These are phyloP conservation scores for Ascidia mentula DNA, from an alignment of 23 tunicate genomes.

Conservation along the genomic window DNA sequence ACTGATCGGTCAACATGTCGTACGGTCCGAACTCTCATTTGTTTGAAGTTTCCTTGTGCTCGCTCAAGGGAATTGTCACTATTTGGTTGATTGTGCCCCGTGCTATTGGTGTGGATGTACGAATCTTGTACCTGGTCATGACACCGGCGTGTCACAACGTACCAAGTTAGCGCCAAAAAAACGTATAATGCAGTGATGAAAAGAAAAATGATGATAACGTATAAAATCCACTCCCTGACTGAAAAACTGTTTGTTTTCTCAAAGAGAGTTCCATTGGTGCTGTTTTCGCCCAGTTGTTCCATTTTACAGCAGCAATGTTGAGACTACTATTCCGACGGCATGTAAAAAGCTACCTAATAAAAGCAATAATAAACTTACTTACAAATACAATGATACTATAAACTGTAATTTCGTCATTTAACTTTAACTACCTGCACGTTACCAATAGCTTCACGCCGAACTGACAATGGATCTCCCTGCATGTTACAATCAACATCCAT, in stretches of 20 bases:
- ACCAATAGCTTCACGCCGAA: too few species aligned
- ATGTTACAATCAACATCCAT: too few species aligned
- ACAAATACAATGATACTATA: too few species aligned
- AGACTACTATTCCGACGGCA: too few species aligned
- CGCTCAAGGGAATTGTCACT: neutral
- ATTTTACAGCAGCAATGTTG: too few species aligned
- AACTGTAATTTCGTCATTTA: too few species aligned
- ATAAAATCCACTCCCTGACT: neutral
- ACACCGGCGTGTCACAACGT: neutral
- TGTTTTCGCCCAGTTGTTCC: neutral
- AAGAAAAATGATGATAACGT: neutral
- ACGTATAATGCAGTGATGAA: neutral
- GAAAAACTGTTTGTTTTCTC: neutral
- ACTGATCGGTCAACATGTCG: neutral
- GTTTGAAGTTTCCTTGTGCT: neutral
- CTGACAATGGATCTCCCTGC: too few species aligned
- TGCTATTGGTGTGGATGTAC: neutral
- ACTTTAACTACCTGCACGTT: too few species aligned
- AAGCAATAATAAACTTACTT: too few species aligned
- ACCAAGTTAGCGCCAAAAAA: neutral
- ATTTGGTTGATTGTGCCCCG: neutral
- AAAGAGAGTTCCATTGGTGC: neutral
- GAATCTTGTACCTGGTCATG: neutral
- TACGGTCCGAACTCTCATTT: neutral
- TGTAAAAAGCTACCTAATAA: too few species aligned